Evolutionary conservation across 1,140 invertebrate genomes (phyloP).

Genomic region (Bicyclus anynana): DNA sequence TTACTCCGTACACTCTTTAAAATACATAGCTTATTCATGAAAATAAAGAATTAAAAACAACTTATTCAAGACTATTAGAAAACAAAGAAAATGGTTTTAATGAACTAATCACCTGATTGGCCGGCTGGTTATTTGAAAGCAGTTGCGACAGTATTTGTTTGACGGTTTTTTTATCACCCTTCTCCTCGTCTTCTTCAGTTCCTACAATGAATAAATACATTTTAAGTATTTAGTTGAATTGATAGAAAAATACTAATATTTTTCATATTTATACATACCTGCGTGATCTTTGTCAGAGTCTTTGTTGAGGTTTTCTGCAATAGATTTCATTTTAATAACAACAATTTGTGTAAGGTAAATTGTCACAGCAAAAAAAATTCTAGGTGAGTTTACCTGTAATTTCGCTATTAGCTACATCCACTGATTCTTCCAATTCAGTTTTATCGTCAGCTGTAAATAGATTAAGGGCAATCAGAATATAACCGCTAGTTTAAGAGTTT

Average conservation of each 20-base stretch:
- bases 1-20: too few species aligned
- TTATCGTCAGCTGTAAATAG: constrained; percentile 58
- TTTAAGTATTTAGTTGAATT: not conserved
- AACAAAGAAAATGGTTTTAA: not conserved
- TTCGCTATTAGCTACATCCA: constrained; percentile 32
- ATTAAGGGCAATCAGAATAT: too few species aligned
- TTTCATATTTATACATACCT: constrained; percentile 24
- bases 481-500: too few species aligned
- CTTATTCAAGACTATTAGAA: not conserved
- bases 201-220: constrained; percentile 20
- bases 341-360: not conserved
- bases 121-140: constrained; percentile 66
- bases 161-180: constrained; percentile 69
- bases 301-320: constrained; percentile 34
- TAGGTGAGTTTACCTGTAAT: constrained; percentile 31
- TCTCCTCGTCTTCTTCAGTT: constrained; percentile 72
- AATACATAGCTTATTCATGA: too few species aligned
- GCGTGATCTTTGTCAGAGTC: constrained; percentile 45
- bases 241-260: too few species aligned
- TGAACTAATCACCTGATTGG: constrained; percentile 49
- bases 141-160: constrained; percentile 70
- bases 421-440: constrained; percentile 50
- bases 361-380: too few species aligned
- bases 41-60: not conserved
- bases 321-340: not conserved